Base-by-base conservation (phyloP, 1,140 invertebrate genomes). In the Argopecten irradians region DNA sequence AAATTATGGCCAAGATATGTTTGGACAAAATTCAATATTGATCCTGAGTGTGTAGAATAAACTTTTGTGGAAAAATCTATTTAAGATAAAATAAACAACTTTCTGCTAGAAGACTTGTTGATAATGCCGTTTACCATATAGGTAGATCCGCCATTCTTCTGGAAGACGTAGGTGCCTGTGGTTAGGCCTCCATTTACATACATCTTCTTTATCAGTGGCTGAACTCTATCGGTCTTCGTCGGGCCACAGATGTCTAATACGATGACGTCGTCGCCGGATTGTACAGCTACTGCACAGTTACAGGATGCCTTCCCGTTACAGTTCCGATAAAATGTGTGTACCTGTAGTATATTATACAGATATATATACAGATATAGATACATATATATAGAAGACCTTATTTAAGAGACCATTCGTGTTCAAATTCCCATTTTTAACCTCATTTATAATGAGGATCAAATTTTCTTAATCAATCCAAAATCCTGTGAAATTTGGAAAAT, bases 271-370 rank as follows among this genome's bases (percentile, higher is more conserved):
- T 94, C 93, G 14, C 90, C 91, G 16, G 91, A 90, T 39, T 71
- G 91, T 19, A 94, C 89, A 22, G 93, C 93, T 22, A 94, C 92
- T 43, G 92, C 93, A 90, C 94, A 94, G 84, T 93, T 92, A 88
- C 94, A 94, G 34, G 93, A 89, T 2, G 93, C 91, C 82, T 82
- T 71, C 0, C 90, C 90, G 84, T 87, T 89, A 85, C 92, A 93
- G 14, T 83, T 86, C 22, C 91, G 89, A 32, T 92, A 89, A 88
- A 92, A 92, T 0, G 83, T 86, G 16, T 55, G 86, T 0, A 92
- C 91, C 89, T 92, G 35, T 19, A 87, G 83, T 41, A 28, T 22
- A 39, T 55, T 11, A 83, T 46, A 85, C 22, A 55, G n/a, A 46
- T 36, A 19, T 43, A 46, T 86, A 34, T 71, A 71, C 22, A n/a